Conservation (phyloP, 35 echinoderm and acorn worm genomes). For the Lytechinus pictus region DNA sequence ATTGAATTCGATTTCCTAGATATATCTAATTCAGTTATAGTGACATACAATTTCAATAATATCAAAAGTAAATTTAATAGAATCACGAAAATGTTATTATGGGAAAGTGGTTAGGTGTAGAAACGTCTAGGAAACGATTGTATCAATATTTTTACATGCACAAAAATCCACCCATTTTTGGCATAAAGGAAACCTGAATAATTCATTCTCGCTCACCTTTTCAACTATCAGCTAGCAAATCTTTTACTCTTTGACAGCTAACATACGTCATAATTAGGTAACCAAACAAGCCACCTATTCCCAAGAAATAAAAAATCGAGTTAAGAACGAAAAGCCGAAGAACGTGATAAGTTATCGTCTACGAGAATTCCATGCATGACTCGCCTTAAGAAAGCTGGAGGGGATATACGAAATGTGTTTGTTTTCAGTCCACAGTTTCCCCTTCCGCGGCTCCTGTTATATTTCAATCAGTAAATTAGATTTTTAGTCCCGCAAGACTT, state of each 20-base stretch:
- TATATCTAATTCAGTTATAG: too few species aligned
- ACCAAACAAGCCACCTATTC: neutral
- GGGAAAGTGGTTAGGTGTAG: too few species aligned
- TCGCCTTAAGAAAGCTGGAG: neutral
- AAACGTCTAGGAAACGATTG: too few species aligned
- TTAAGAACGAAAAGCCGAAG: neutral
- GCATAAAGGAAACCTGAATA: neutral
- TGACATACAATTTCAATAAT: too few species aligned
- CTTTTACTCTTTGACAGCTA: slow-evolving; percentile 1
- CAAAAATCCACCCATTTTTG: neutral
- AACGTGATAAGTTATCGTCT: neutral
- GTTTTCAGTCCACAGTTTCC: slow-evolving; percentile 4
- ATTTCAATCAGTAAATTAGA: slow-evolving; percentile 20
- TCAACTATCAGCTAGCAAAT: neutral
- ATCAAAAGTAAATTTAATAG: too few species aligned
- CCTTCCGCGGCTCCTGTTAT: slow-evolving; percentile 15
- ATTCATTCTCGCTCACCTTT: neutral
- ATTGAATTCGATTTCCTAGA: too few species aligned
- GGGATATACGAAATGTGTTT: neutral
- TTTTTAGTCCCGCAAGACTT: slow-evolving; percentile 11
- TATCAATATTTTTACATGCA: too few species aligned
- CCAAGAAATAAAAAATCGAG: neutral
- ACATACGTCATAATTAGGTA: slow-evolving; percentile 13
- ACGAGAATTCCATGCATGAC: neutral
- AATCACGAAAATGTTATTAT: too few species aligned